phyloP scores from a whole-genome alignment of 1,140 invertebrate species.

The Yoshiicerus persimilis region DNA sequence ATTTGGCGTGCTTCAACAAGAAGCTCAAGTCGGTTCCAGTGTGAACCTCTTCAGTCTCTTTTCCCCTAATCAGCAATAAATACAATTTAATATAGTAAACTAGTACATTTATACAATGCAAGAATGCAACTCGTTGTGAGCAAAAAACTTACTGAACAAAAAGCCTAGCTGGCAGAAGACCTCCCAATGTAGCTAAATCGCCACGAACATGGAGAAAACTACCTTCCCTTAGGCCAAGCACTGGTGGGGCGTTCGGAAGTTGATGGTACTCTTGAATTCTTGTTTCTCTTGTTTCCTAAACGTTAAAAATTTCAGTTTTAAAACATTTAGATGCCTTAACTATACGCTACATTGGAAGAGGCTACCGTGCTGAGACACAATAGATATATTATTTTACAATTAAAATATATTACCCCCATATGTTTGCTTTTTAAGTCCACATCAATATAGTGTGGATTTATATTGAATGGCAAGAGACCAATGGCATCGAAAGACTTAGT shows the following conservation, averaged over 20 bases:
- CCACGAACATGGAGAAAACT: conserved; percentile 65
- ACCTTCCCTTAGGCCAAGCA: conserved; percentile 73
- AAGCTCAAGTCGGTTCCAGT: conserved; percentile 64
- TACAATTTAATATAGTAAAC: not conserved
- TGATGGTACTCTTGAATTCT: conserved; percentile 69
- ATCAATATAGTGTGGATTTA: conserved; percentile 82
- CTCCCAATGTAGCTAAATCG: conserved; percentile 62
- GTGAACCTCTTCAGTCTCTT: conserved; percentile 58
- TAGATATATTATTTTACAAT: too few species aligned
- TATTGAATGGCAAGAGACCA: conserved; percentile 76
- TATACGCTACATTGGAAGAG: too few species aligned
- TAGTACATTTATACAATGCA: too few species aligned
- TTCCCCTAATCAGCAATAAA: conserved; percentile 59
- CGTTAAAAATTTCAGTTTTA: not conserved
- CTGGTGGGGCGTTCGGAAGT: conserved; percentile 57
- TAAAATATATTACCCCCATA: conserved; percentile 66
- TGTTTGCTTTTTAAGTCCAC: conserved; percentile 63
- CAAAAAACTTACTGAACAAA: conserved; percentile 69
- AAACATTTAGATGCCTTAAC: too few species aligned
- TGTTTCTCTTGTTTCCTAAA: conserved; percentile 63
- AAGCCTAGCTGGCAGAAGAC: conserved; percentile 63
- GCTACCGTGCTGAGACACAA: too few species aligned
- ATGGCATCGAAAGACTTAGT: conserved; percentile 71
- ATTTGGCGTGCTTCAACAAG: conserved; percentile 27
- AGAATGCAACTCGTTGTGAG: too few species aligned